Base-by-base conservation (phyloP, 2,113 vertebrate species). In the Colossoma macropomum region DNA sequence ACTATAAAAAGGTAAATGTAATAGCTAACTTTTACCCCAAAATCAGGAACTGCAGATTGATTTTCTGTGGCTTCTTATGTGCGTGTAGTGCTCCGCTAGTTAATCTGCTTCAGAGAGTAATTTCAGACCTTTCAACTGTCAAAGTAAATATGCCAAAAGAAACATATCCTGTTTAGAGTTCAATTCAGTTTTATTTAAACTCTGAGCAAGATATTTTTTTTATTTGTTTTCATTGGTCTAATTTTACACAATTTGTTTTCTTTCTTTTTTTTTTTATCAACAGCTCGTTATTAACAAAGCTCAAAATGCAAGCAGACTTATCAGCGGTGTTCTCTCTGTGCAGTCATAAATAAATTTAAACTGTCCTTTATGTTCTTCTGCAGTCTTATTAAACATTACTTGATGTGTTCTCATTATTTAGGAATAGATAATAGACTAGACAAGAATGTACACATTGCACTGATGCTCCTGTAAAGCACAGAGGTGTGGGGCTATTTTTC, bases 201-300 rank as follows among this genome's bases (percentile, higher is more conserved):
- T 17, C 17, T 3, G 59, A 79, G 19, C 16, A 21, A 21, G 9
- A 34, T 34, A 11, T n/a, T 60, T 75, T 76, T 81, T 34, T 75
- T 2, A 48, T 52, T 60, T 72, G 54, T 59, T 7, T 38, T 54
- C 1, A 59, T 59, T 65, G 41, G 8, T 50, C 1, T 50, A 13
- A 32, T 78, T 66, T 78, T 19, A 63, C 38, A 65, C 17, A 9
- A 77, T 77, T 59, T 25, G 5, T 45, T 45, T 27, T 63, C n/a
- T 13, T 38, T n/a, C 8, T 79, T 9, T 19, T n/a, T 2, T n/a
- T n/a, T n/a, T n/a, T n/a, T n/a, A n/a, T n/a, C n/a, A 56, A 21
- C 25, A 13, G 12, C 9, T 69, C 34, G 15, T 59, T 38, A 27
- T 54, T 54, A 0, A 38, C n/a, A 66, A 13, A 21, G 52, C 23